Evolutionary conservation across 2,113 vertebrate species (phyloP).

Genomic region (Connochaetes taurinus): DNA sequence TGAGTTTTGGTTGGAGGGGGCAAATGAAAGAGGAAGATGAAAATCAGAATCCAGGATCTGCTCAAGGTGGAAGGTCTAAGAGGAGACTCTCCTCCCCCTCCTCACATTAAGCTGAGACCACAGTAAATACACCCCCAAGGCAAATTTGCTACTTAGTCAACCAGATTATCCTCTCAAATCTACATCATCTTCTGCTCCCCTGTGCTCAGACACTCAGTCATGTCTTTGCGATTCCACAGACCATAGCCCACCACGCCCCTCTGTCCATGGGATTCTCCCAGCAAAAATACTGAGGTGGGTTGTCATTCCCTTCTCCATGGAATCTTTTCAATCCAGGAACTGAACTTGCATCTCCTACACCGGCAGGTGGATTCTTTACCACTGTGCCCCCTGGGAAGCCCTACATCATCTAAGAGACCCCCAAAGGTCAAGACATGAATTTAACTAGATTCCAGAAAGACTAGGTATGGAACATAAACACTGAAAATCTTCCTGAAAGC

Average conservation of each 20-base stretch:
- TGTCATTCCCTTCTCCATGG: neutral
- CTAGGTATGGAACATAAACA: constrained; percentile 51
- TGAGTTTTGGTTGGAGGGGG: neutral
- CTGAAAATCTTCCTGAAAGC: neutral
- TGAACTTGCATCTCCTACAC: neutral
- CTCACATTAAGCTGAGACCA: neutral
- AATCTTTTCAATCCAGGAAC: neutral
- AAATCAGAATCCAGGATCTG: neutral
- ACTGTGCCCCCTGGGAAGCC: neutral
- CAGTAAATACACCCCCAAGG: neutral
- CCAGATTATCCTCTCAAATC: neutral
- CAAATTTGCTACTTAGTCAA: neutral
- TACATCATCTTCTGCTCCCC: neutral
- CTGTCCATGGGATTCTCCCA: neutral
- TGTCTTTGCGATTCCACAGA: neutral
- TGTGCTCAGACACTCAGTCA: neutral
- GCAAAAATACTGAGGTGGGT: neutral
- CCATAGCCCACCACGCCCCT: rapidly evolving
- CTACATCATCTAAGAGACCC: neutral
- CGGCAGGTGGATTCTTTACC: neutral
- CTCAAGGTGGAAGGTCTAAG: neutral
- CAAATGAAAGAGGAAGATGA: neutral
- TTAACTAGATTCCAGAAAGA: neutral
- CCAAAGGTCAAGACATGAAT: neutral
- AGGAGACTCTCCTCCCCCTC: neutral